Base-by-base conservation (phyloP, 37 sponge, comb jelly and placozoan species). In the Aplysina aerophoba region DNA sequence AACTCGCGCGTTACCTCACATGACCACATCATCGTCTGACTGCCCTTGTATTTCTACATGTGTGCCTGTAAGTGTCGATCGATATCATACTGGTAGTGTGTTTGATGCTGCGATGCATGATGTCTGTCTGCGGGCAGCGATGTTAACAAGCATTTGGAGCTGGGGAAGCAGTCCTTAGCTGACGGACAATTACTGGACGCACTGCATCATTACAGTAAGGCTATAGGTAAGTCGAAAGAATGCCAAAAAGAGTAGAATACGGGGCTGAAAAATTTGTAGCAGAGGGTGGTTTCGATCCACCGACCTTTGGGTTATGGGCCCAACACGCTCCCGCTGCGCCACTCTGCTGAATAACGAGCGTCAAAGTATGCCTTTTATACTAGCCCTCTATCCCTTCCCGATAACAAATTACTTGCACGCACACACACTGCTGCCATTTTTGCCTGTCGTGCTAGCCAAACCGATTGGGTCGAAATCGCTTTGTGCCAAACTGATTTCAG, bases 251-350 rank as follows among this genome's bases (percentile, higher is more conserved):
- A n/a, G 8, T 8, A 20, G 4, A 8, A 25, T 79, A 39, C 12
- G 3, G 25, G 78, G 25, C 8, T 41, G 22, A 75, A 75, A 89
- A 89, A 67, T 15, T 13, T 22, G 19, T 93, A 93, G 93, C 93
- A 93, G 93, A 93, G 93, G 85, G 87, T 93, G 94, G 94, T 93
- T 93, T 93, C 94, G 94, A 93, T 93, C 94, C 94, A 93, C 87
- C 94, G 94, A 93, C 94, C 94, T 93, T 90, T 93, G 94, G 94
- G 94, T 93, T 93, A 93, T 93, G 94, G 90, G 94, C 94, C 94
- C 94, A 93, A 90, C 94, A 93, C 94, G 94, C 94, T 93, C 86
- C 94, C 94, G 88, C 94, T 93, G 93, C 93, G 93, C 93, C 93
- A 93, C 93, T 93, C 93, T 93, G 93, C 93, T 93, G 78, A 16